Evolutionary conservation across 2,113 vertebrate genomes (phyloP).

Genomic region (Oreocharis arfaki): DNA sequence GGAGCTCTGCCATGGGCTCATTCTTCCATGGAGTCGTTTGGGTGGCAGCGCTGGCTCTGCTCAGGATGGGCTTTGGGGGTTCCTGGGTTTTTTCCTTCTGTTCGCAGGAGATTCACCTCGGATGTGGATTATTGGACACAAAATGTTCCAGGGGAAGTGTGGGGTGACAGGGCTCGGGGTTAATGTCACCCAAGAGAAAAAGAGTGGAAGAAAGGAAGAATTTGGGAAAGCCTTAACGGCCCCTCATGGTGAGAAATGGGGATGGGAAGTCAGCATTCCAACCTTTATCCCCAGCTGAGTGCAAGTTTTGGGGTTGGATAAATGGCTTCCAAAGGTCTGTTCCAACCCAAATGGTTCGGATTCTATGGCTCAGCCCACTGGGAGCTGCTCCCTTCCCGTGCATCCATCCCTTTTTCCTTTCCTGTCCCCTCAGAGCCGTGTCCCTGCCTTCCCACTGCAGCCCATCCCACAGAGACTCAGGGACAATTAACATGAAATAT

Average conservation of each 20-base stretch:
- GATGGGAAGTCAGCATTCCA: neutral
- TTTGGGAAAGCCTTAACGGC: neutral
- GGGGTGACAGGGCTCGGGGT: neutral
- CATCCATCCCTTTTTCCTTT: neutral
- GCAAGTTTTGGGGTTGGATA: neutral
- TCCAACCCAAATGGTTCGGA: too few species aligned
- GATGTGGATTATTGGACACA: neutral
- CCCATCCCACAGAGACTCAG: neutral
- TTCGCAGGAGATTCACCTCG: neutral
- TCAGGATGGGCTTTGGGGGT: fast-evolving
- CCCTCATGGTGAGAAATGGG: neutral
- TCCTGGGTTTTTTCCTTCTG: neutral
- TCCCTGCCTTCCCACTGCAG: neutral
- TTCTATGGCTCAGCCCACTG: neutral
- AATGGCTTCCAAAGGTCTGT: neutral
- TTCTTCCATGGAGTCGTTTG: neutral
- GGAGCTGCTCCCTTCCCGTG: neutral
- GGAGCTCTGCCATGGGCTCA: conserved; percentile 13
- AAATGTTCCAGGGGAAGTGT: neutral
- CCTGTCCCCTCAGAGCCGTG: neutral
- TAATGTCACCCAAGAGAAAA: neutral
- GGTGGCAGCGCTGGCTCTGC: neutral
- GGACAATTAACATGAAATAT: neutral
- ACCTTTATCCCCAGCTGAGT: neutral
- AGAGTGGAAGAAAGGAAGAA: neutral